Evolutionary conservation across 2,888 invertebrate species (phyloP), one percentile per base, ranked within the genome.

Genomic region (Branchellion lobata): DNA sequence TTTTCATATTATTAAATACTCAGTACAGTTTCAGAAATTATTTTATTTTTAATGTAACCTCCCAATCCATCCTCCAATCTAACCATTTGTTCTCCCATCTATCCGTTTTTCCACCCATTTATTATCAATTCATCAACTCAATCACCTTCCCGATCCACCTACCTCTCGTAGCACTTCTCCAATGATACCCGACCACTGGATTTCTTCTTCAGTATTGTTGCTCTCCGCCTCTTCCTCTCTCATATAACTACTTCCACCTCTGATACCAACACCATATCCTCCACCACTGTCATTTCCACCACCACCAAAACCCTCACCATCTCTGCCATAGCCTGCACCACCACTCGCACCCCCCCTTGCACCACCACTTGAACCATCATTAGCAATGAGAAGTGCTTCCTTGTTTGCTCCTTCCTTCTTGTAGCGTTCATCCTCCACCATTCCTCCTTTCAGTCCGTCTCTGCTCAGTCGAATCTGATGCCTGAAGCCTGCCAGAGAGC

Each of bases 381-480:
- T 51, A 14, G 14, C 51, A 14, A 51, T 51, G 11, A 51, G 11
- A 51, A 18, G 11, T 51, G 11, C 14, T 51, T 11, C 11, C 53
- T 8, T 72, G 71, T 69, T 82, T 82, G n/a, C n/a, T n/a, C n/a
- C n/a, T n/a, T n/a, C n/a, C n/a, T n/a, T n/a, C 5, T 65, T 71
- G 74, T 80, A 80, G 2, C 81, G 81, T 34, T 80, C 79, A 76
- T 81, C 81, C 61, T 68, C 68, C 14, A 57, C 76, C 36, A 53
- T 29, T 0, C 53, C 33, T 40, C 78, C 80, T 33, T 77, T 36
- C 57, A 47, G 40, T 8, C 77, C 79, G 53, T 83, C 83, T 21
- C 78, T 65, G 18, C 80, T 57, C 78, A 83, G 79, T 8, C 81
- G 81, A 47, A 83, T 82, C 69, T 81, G 80, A 78, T 83, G 83